Evolutionary conservation across 2,113 vertebrate genomes (phyloP), one percentile per base, ranked within the genome.

Genomic region (Castor canadensis): DNA sequence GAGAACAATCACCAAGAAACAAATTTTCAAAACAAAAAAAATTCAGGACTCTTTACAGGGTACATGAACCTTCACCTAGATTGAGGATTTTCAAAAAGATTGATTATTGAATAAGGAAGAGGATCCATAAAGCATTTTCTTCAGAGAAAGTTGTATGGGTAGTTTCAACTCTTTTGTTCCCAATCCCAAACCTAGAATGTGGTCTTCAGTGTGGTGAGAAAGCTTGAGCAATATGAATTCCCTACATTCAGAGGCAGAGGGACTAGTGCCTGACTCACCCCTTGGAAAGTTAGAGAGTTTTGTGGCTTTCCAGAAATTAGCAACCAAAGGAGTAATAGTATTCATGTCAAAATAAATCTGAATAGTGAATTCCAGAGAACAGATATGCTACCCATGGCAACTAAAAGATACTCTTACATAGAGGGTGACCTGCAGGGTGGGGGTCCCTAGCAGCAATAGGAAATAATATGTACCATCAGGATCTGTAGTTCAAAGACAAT

Each of bases 11-110:
- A 81, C 35, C 11, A 86, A 86, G 30, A 66, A 88, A 67, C 6
- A 82, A 40, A 89, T 24, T 60, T 83, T 94, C 56, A 60, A 97
- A 93, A 43, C n/a, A 7, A 71, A 76, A 91, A 62, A 86, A 92
- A 60, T 43, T 54, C 69, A 79, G 66, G 75, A 80, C 52, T 81
- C 0, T 38, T 52, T 72, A 76, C 4, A 71, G 73, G 64, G 75
- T 71, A 85, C 20, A 76, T n/a, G 43, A 16, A 43, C 22, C 45
- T 81, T 75, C 26, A 80, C 12, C 38, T 43, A 91, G 52, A 80
- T 16, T 45, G 35, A 49, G 24, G 60, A 76, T 60, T 56, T 88
- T 7, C n/a, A 86, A 95, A 87, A 22, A 60, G 13, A 10, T 77
- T 52, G 40, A 22, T 49, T 77, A 26, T n/a, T 86, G 35, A 22